Evolutionary conservation across 2,888 invertebrate genomes (phyloP), one percentile per base, ranked within the genome.

Genomic region (Cremastinae sp.): DNA sequence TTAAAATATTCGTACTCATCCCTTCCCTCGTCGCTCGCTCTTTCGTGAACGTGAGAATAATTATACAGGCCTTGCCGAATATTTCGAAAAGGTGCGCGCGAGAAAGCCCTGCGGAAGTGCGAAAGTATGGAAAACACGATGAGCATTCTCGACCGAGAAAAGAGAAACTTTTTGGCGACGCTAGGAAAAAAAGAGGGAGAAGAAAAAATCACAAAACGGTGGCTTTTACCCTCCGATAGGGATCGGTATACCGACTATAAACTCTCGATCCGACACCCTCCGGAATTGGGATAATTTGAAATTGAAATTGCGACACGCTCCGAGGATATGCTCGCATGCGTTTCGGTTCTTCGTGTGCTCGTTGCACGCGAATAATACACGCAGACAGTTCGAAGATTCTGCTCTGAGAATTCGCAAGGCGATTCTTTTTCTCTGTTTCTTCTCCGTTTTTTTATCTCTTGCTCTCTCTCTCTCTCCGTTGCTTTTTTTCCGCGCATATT

Each of bases 271-370:
- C 71, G 73, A 79, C 78, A 78, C 75, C 73, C 74, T 49, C 14
- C 45, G 80, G 69, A 81, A 81, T 80, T 79, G 82, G 70, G 80
- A 82, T 79, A 80, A 83, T 83, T 83, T 83, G 77, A 83, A 86
- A 83, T 83, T 83, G 81, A 83, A 85, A 84, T 85, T 82, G 80
- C 80, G 53, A 78, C 80, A 78, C 69, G 79, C 69, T 56, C 59
- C 72, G 14, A 45, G 20, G 62, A 18, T 55, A 62, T 12, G 55
- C 14, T 43, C 65, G 49, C 14, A 22, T 7, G 64, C 43, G 47
- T 22, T 49, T 58, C 65, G 45, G 58, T 18, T 59, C 18, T 8
- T 16, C 49, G 43, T 41, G 35, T 43, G 37, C 28, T 55, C 18
- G 35, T 35, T 70, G 61, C 61, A 45, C 43, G 45, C 53, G 59